Evolutionary conservation across 2,113 vertebrate genomes (phyloP), one percentile per base, ranked within the genome.

Genomic region (Erythrolamprus reginae): DNA sequence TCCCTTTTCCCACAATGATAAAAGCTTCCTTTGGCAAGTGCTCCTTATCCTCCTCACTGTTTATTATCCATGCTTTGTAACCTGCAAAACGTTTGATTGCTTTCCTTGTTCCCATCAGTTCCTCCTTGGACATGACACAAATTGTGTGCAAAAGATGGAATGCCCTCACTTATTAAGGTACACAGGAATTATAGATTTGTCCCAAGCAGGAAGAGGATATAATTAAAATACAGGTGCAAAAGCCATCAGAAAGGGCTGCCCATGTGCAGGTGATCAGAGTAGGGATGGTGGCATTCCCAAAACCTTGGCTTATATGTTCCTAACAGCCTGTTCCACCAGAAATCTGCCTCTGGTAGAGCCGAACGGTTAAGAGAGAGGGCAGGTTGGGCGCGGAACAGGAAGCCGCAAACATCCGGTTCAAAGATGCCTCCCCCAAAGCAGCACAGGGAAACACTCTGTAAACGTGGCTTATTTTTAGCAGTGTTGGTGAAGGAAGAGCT

Each of bases 361-460:
- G 4, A 0, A 0, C 28, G 38, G 51, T 0, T 28, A 58, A 84
- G n/a, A 47, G 8, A 23, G 47, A 5, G 42, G 89, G 65, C 5
- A 52, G 61, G 56, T 3, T 42, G 33, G 70, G 17, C 17, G 3
- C 45, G 53, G 52, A 93, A 90, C 95, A 97, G 97, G 97, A 98
- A 97, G 95, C 91, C 61, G 89, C 96, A 95, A 95, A 94, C 96
- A 97, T 97, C 95, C 96, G 95, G 94, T 92, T 89, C 88, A 92
- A 90, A 90, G 88, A 92, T 24, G 52, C 50, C 70, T 42, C 23
- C 2, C 10, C 89, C 51, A 58, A 24, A 21, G 65, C 21, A 56
- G 52, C 77, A 82, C 50, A 42, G 33, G 1, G 48, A 24, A 42
- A 42, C 1, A 10, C 45, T 1, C 4, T 0, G 6, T 17, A 2